phyloP scores from a whole-genome alignment of 1,140 invertebrate species.

The Metaphire vulgaris region DNA sequence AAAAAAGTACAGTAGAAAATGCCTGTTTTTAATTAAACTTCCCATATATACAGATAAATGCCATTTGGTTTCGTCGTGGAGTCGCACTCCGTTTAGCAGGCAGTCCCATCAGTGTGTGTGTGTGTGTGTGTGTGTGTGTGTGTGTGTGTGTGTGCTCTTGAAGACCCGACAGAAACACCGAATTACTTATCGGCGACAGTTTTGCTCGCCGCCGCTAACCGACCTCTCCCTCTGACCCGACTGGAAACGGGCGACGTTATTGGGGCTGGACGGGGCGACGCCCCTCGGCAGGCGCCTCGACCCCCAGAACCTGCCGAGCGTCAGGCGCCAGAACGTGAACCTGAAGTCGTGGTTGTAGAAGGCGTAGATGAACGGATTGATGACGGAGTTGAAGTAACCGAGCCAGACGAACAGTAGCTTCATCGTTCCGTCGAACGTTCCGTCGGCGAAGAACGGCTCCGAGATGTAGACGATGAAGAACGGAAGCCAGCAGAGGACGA shows the following conservation, averaged over 20 bases:
- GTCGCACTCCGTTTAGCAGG: no score
- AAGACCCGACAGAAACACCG: no score
- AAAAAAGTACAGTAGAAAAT: no score
- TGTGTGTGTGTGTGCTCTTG: no score
- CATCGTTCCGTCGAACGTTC: not conserved
- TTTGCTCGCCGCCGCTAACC: no score
- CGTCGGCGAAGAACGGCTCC: constrained; percentile 50
- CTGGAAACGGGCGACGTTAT: not conserved
- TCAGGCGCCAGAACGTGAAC: constrained; percentile 28
- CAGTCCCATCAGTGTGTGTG: no score
- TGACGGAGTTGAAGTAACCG: constrained; percentile 28
- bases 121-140: no score
- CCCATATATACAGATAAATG: no score
- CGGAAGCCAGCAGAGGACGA: constrained; percentile 31
- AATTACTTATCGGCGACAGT: no score
- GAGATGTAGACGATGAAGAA: constrained; percentile 32
- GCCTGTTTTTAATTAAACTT: no score
- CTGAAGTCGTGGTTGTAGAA: constrained; percentile 30
- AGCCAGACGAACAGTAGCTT: constrained; percentile 23
- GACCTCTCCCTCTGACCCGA: not conserved
- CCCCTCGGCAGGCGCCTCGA: not conserved
- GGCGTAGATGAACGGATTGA: constrained; percentile 32
- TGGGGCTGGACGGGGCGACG: not conserved
- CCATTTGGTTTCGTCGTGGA: no score
- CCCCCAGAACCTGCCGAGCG: constrained; percentile 7